Evolutionary conservation across 2,797 vertebrate genomes (phyloP), one percentile per base, ranked within the genome.

Genomic region (Notolepis coatsorum): DNA sequence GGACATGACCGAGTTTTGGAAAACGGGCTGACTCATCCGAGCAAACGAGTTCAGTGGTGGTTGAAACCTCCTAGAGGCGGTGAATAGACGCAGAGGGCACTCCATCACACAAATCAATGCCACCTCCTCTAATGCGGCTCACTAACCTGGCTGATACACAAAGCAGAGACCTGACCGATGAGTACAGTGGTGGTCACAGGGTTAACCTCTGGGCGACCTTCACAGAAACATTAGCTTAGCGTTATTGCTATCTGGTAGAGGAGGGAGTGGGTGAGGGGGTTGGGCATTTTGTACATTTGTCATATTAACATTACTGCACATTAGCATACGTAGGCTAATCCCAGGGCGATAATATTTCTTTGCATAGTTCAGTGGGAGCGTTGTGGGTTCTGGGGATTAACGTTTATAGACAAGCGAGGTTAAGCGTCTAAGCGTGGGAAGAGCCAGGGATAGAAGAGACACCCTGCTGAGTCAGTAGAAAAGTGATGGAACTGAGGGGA

Each of bases 141-240:
- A 58, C 65, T 27, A 59, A 68, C 49, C 62, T 55, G 52, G 64
- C 60, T 72, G 61, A 72, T 52, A 64, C 68, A 65, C 50, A 33
- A 27, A 48, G 64, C 25, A 67, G 23, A 49, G 56, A 79, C 76
- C 69, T 83, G 78, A 84, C 68, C 64, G 83, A 84, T 78, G 77
- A 71, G 61, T 3, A 28, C 24, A 61, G 15, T 43, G 68, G 54
- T 33, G 68, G 54, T 33, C 65, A 67, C 27, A 37, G 31, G 65
- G 41, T 20, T 43, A 71, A 74, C 79, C 75, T 59, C 35, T 15
- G n/a, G 56, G 64, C 78, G 67, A 72, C 71, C 73, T 61, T 39
- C 0, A 31, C 56, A 56, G 21, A 66, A 42, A 66, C 31, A 48
- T 55, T 28, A 46, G 56, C 68, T 73, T 49, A 50, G 41, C 7